Evolutionary conservation across 1,140 invertebrate species (phyloP).

Genomic region (Berghia stephanieae): DNA sequence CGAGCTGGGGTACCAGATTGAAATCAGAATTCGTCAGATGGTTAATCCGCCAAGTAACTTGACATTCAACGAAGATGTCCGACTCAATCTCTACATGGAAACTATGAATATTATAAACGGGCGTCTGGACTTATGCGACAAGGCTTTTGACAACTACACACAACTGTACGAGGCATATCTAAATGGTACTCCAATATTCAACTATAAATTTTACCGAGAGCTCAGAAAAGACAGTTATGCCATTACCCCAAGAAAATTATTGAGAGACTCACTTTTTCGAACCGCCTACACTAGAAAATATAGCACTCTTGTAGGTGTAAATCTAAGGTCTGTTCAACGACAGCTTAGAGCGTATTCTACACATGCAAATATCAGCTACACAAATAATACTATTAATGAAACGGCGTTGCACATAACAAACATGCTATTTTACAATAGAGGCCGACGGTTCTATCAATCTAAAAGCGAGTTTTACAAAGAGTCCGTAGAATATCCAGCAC

Average conservation of each 20-base stretch:
- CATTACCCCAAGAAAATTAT: conserved; percentile 44
- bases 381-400: conserved; percentile 36
- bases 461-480: conserved; percentile 50
- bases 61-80: background rate
- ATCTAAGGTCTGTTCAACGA: conserved; percentile 26
- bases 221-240: conserved; percentile 39
- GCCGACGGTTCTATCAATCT: conserved; percentile 42
- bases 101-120: conserved; percentile 30
- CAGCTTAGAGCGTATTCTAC: background rate
- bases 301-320: conserved; percentile 31
- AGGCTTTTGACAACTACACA: conserved; percentile 47
- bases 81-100: conserved; percentile 30
- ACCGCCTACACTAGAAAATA: conserved; percentile 38
- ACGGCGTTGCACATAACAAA: conserved; percentile 32
- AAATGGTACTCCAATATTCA: conserved; percentile 46
- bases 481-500: conserved; percentile 44
- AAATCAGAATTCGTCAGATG: conserved; percentile 36
- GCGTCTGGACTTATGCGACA: conserved; percentile 37
- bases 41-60: background rate
- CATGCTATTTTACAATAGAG: conserved; percentile 34
- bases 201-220: conserved; percentile 40
- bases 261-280: conserved; percentile 37
- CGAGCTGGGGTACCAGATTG: conserved; percentile 37
- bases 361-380: conserved; percentile 4
- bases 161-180: conserved; percentile 41